Evolutionary conservation across 2,888 invertebrate species (phyloP).

Genomic region (Aleiodes testaceus): DNA sequence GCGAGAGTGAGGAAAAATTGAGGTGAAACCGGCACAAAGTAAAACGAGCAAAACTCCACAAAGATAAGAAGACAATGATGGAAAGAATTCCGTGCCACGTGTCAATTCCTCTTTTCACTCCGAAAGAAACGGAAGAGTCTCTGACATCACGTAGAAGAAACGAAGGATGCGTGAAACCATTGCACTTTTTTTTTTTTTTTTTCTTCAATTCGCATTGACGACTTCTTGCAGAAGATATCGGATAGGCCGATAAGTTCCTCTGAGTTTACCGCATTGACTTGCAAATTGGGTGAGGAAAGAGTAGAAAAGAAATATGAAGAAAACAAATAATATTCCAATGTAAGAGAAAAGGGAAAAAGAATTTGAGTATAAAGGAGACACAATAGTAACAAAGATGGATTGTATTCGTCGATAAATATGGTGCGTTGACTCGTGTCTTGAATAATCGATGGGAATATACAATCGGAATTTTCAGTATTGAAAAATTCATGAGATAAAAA

Average conservation of each 20-base stretch:
- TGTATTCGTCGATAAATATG: constrained; percentile 57
- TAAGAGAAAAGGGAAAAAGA: constrained; percentile 33
- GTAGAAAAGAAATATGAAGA: constrained; percentile 36
- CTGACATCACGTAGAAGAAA: constrained; percentile 18
- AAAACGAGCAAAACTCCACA: not conserved
- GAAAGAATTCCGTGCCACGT: constrained; percentile 11
- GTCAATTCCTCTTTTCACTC: not conserved
- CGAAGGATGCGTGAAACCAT: constrained; percentile 4
- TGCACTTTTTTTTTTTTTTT: too few relatives aligned
- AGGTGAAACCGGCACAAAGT: constrained; percentile 9
- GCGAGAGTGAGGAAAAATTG: too few relatives aligned
- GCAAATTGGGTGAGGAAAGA: constrained; percentile 54
- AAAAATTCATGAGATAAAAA: constrained; percentile 54
- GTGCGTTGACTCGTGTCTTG: constrained; percentile 54
- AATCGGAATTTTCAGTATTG: constrained; percentile 51
- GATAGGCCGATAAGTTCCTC: constrained; percentile 57
- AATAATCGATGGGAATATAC: constrained; percentile 59
- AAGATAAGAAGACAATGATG: constrained; percentile 6
- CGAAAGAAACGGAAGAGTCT: not conserved
- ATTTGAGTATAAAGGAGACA: constrained; percentile 44
- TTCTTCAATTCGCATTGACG: constrained; percentile 8
- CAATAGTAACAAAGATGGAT: constrained; percentile 44
- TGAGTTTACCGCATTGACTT: constrained; percentile 57
- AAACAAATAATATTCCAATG: constrained; percentile 3
- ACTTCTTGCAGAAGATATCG: constrained; percentile 51